phyloP scores from a whole-genome alignment of 2,888 invertebrate genomes.

The Tenodera sinensis region DNA sequence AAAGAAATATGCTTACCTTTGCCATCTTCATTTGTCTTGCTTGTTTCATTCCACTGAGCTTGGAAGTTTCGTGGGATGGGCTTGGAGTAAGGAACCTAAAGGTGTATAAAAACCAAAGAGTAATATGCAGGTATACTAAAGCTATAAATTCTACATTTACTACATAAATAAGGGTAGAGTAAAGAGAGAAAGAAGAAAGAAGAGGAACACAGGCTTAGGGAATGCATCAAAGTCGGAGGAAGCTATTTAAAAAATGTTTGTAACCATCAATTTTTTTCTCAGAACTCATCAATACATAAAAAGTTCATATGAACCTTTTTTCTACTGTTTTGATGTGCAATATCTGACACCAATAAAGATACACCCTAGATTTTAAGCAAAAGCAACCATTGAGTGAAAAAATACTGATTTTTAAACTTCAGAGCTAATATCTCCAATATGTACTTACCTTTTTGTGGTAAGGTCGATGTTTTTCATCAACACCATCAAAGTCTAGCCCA shows the following conservation, averaged over 20 bases:
- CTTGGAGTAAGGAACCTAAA: conserved; percentile 83
- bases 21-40: conserved; percentile 49
- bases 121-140: neutral
- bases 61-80: conserved; percentile 95
- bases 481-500: conserved; percentile 76
- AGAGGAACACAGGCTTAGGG: no score
- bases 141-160: neutral
- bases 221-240: no score
- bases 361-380: neutral
- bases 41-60: conserved; percentile 90
- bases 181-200: no score
- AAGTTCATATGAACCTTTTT: no score
- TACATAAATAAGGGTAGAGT: no score
- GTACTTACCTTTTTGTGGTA: conserved; percentile 58
- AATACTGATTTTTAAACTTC: neutral
- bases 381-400: neutral
- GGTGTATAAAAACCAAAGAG: neutral
- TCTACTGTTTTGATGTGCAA: no score
- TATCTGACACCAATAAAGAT: no score
- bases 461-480: conserved; percentile 63
- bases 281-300: no score
- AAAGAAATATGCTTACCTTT: conserved; percentile 19
- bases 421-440: neutral
- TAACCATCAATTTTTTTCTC: no score
- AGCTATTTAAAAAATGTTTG: no score